Evolutionary conservation across 2,113 vertebrate genomes (phyloP).

Genomic region (Hypocryptadius cinnamomeus): DNA sequence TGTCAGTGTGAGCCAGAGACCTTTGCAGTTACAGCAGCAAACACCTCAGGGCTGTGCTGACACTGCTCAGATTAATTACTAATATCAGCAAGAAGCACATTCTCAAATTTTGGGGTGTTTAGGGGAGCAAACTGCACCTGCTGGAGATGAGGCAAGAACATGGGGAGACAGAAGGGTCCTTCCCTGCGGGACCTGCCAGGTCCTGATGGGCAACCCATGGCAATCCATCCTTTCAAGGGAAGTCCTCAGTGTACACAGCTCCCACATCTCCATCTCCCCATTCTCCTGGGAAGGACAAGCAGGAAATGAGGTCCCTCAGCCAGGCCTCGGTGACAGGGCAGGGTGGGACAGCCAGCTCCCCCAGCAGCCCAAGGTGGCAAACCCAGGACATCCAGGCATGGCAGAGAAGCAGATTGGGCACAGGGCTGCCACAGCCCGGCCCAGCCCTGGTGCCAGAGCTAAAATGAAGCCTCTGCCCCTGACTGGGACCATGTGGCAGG

Average conservation of each 20-base stretch:
- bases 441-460: background rate
- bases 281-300: background rate
- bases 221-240: background rate
- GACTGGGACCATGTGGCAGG: fast-evolving
- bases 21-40: background rate
- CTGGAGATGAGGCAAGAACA: fast-evolving
- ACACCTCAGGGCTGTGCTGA: background rate
- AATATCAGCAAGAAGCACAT: background rate
- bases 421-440: background rate
- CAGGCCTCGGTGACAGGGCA: background rate
- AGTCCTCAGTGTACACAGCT: background rate
- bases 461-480: background rate
- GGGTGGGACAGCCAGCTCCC: background rate
- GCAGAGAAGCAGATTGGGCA: background rate
- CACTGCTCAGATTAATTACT: background rate
- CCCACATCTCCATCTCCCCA: background rate
- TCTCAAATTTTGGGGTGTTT: background rate
- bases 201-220: fast-evolving
- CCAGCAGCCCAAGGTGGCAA: background rate
- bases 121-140: background rate
- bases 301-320: fast-evolving
- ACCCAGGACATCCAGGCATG: background rate
- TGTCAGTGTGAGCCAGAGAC: no score
- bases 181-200: background rate
- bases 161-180: fast-evolving